A percentile compares a stretch with the other conserved stretches of the same genome.
phyloP scores from a whole-genome alignment of 2,113 vertebrate genomes.

The Thermophis baileyi region DNA sequence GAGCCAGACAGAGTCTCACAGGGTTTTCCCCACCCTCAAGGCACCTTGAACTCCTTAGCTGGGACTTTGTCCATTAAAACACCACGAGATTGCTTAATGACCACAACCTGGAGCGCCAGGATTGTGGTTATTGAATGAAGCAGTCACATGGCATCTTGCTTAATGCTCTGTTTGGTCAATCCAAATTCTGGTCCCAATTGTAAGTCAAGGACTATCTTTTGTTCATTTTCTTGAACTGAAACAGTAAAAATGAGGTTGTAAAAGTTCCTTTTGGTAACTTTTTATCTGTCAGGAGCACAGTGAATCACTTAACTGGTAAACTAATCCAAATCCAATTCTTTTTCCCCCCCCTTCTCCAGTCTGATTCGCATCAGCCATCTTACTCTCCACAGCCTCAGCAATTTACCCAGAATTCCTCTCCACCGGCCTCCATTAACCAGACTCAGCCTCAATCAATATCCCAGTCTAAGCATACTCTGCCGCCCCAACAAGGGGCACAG shows the following conservation, averaged over 20 bases:
- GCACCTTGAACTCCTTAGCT: neutral
- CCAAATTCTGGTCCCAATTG: neutral
- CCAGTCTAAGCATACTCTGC: conserved; percentile 77
- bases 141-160: neutral
- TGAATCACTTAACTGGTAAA: conserved; percentile 34
- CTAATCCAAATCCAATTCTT: conserved; percentile 62
- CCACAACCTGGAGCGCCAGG: neutral
- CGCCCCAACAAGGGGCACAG: conserved; percentile 70
- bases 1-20: neutral
- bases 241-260: neutral
- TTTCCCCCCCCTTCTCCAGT: conserved; percentile 72
- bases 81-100: neutral
- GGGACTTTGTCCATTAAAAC: neutral
- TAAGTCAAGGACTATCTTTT: neutral
- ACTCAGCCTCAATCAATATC: conserved; percentile 77
- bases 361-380: conserved; percentile 87
- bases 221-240: neutral
- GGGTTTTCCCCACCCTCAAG: neutral
- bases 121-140: neutral
- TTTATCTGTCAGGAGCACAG: conserved; percentile 23
- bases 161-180: neutral
- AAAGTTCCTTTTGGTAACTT: neutral
- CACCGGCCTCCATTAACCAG: conserved; percentile 75
- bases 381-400: conserved; percentile 88
- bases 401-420: conserved; percentile 79